Percentiles rank a stretch among this genome's conserved stretches.
Conservation (phyloP, 2,888 invertebrate species). For the Clepsis dumicolana region DNA sequence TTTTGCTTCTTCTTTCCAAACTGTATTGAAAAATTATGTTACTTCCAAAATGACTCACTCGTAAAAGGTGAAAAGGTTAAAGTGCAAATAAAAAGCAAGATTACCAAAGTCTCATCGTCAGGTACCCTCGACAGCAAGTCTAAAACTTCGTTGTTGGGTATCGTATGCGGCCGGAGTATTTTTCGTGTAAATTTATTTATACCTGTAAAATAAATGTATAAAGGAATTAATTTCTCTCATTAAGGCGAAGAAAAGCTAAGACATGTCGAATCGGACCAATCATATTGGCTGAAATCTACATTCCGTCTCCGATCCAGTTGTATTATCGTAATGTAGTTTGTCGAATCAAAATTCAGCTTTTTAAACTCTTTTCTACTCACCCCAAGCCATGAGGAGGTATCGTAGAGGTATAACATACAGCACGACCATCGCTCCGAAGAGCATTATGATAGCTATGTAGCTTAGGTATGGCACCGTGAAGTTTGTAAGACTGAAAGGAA, state of each 20-base stretch:
- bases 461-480: slow-evolving; percentile 99
- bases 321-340: no score
- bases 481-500: slow-evolving; percentile 93
- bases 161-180: slow-evolving; percentile 95
- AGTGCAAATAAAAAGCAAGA: slow-evolving; percentile 52
- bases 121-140: slow-evolving; percentile 98
- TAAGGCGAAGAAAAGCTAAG: no score
- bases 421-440: slow-evolving; percentile 90
- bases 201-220: slow-evolving; percentile 59
- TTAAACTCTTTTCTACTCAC: slow-evolving; percentile 70
- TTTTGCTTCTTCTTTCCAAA: no score
- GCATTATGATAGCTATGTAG: slow-evolving; percentile 94
- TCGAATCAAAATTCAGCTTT: no score
- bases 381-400: slow-evolving; percentile 96
- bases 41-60: no score
- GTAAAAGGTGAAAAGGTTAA: not conserved
- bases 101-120: slow-evolving; percentile 96
- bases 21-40: no score
- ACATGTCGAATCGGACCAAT: no score
- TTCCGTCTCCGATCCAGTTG: no score
- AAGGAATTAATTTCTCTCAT: no score
- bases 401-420: slow-evolving; percentile 96
- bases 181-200: slow-evolving; percentile 98
- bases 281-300: no score
- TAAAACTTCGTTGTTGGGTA: slow-evolving; percentile 98